Conservation (phyloP, 2,113 vertebrate species). For the Rhynchomys soricoides region DNA sequence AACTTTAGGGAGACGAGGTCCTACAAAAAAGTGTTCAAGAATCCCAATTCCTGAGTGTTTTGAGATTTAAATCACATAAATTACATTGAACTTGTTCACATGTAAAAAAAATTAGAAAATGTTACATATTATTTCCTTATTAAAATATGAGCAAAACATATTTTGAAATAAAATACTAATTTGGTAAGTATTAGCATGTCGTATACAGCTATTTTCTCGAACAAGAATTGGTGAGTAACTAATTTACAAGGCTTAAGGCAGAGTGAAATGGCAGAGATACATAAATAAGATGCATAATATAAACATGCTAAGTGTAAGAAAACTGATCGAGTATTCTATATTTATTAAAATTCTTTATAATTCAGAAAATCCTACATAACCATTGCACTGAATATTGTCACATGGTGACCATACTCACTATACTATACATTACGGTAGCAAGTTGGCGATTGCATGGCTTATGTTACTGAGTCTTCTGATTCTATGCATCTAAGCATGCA, state of each 20-base stretch:
- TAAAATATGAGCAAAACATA: slow-evolving; percentile 45
- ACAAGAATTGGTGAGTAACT: background rate
- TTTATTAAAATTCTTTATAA: background rate
- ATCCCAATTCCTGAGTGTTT: background rate
- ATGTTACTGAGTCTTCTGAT: background rate
- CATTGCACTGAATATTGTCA: background rate
- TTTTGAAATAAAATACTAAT: slow-evolving; percentile 60
- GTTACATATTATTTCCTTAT: background rate
- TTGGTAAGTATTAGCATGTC: background rate
- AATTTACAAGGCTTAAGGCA: slow-evolving; percentile 46
- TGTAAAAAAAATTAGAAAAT: slow-evolving; percentile 1
- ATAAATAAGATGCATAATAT: background rate
- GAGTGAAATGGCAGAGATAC: slow-evolving; percentile 35
- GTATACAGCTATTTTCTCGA: slow-evolving; percentile 3
- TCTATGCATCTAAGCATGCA: background rate
- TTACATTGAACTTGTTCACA: background rate
- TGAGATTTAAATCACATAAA: slow-evolving; percentile 1
- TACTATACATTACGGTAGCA: background rate
- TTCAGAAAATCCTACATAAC: slow-evolving; percentile 5
- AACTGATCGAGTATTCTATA: background rate
- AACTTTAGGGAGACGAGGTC: background rate
- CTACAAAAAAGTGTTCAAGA: background rate
- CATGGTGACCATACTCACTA: background rate
- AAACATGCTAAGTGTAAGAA: slow-evolving; percentile 8
- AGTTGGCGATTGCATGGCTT: background rate